Conservation (phyloP, 2,113 vertebrate species). For the Carollia perspicillata region DNA sequence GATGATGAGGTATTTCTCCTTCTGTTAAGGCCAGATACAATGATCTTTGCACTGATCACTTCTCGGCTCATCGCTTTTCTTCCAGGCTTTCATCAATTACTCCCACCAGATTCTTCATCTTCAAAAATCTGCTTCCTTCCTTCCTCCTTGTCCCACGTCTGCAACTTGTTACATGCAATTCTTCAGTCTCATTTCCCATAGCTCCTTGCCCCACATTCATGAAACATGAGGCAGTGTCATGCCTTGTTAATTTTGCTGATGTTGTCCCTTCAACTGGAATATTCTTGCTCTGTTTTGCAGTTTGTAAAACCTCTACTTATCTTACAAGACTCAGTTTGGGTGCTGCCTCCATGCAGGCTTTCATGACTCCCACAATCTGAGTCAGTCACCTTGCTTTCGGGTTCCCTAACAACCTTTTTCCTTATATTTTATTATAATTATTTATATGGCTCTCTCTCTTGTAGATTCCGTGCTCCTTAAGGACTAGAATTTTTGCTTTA, state of each 20-base stretch:
- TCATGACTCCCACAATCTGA: not conserved
- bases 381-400: not conserved
- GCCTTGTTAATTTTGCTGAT: not conserved
- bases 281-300: not conserved
- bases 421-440: not conserved
- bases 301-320: not conserved
- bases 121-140: not conserved
- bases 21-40: not conserved
- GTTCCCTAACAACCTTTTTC: not conserved
- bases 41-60: not conserved
- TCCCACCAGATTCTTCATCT: not conserved
- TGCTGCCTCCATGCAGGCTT: not conserved
- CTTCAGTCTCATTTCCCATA: not conserved
- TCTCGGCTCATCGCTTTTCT: not conserved
- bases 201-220: not conserved
- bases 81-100: not conserved
- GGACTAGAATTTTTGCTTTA: not conserved
- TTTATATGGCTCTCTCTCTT: not conserved
- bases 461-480: not conserved
- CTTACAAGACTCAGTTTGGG: not conserved
- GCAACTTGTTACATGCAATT: not conserved
- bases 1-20: conserved; percentile 24
- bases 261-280: not conserved
- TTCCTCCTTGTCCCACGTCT: not conserved
- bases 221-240: not conserved